Conservation (phyloP, 2,797 vertebrate species). For the Pteropus rufus region DNA sequence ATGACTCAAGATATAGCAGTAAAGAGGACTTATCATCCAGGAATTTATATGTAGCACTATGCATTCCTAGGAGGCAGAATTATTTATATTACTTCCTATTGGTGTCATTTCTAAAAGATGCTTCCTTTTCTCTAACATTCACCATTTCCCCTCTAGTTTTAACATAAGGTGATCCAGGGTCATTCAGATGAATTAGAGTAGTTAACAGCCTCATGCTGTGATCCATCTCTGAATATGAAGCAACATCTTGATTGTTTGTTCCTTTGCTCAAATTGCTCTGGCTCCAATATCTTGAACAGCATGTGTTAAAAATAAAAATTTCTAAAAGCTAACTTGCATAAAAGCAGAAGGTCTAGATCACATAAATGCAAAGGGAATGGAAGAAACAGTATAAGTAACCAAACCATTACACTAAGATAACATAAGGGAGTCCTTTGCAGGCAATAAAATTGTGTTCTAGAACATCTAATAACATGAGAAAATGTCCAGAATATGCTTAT, state of each 20-base stretch:
- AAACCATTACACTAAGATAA: neutral
- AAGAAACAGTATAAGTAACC: neutral
- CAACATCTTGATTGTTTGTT: neutral
- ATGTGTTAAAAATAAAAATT: constrained; percentile 31
- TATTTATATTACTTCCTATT: constrained; percentile 7
- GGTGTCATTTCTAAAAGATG: neutral
- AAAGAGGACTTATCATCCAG: neutral
- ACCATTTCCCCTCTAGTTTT: neutral
- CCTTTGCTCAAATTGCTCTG: neutral
- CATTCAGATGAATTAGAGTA: neutral
- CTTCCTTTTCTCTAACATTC: neutral
- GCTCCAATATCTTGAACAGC: neutral
- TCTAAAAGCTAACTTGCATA: neutral
- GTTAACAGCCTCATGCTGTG: neutral
- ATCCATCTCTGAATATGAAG: neutral
- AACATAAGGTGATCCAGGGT: neutral
- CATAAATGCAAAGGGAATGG: neutral
- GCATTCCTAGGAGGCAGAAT: neutral
- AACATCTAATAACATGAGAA: neutral
- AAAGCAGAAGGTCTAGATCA: neutral
- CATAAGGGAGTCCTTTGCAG: neutral
- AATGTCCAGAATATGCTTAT: neutral
- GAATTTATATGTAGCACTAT: neutral
- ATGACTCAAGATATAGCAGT: neutral
- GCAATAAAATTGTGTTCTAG: neutral